Evolutionary conservation across 2,797 vertebrate genomes (phyloP).

Genomic region (Mormyrus hasselquistii): DNA sequence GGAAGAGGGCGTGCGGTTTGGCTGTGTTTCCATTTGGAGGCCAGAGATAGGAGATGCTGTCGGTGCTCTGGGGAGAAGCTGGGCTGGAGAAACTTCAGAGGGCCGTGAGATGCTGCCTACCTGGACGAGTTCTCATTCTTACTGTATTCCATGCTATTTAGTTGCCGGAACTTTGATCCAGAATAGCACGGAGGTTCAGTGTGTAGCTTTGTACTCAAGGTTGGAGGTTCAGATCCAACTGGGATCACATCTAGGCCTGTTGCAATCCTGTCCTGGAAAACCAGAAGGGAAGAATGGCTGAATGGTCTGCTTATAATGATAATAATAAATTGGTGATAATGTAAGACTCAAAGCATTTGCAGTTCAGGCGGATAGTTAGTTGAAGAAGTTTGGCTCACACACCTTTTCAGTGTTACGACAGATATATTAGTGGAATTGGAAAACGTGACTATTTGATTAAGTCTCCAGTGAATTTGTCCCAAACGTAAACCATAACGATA

Average conservation of each 20-base stretch:
- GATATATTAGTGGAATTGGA: neutral
- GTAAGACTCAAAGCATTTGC: neutral
- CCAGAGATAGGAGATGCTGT: neutral
- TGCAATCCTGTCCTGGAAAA: neutral
- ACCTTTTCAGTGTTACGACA: neutral
- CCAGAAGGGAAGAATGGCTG: neutral
- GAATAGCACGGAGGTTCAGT: neutral
- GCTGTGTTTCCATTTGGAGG: neutral
- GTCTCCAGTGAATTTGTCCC: neutral
- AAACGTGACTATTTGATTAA: neutral
- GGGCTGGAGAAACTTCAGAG: neutral
- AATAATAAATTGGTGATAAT: neutral
- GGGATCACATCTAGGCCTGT: neutral
- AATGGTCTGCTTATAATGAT: neutral
- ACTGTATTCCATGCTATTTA: neutral
- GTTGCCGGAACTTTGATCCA: neutral
- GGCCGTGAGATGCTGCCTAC: neutral
- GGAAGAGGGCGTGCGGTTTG: neutral
- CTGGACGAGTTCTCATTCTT: no score
- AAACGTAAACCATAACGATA: neutral
- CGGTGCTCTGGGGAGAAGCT: neutral
- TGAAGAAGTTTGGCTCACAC: neutral
- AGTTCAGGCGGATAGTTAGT: neutral
- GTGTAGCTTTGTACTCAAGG: neutral
- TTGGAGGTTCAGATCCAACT: neutral